Conservation (phyloP, 2,797 vertebrate genomes). For the Hephaestus fuliginosus region DNA sequence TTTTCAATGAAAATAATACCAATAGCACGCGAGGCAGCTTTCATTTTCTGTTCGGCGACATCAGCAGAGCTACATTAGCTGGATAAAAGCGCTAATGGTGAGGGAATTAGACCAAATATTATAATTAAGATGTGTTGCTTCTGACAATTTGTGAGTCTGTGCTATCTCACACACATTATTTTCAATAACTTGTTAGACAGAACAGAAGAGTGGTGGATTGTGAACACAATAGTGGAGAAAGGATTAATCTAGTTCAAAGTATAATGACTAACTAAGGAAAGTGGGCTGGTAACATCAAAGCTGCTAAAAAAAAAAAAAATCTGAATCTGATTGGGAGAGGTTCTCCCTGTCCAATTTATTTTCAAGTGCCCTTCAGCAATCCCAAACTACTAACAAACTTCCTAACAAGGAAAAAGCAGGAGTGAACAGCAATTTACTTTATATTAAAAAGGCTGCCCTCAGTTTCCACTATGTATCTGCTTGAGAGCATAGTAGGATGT, state of each 20-base stretch:
- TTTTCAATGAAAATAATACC: too few relatives aligned
- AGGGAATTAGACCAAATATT: too few relatives aligned
- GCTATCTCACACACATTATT: background rate
- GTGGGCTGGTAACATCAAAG: background rate
- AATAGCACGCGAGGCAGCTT: too few relatives aligned
- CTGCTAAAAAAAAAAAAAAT: background rate
- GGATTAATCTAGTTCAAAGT: background rate
- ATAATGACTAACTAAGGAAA: conserved; percentile 8
- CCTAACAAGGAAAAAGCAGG: background rate
- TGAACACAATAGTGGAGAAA: background rate
- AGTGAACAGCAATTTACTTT: conserved; percentile 9
- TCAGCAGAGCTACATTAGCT: too few relatives aligned
- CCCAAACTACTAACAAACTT: background rate
- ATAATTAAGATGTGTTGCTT: too few relatives aligned
- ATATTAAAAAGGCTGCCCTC: conserved; percentile 13
- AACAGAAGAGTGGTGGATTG: background rate
- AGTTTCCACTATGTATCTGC: background rate
- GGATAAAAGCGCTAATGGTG: too few relatives aligned
- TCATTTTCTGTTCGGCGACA: too few relatives aligned
- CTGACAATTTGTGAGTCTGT: background rate
- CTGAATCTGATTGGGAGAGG: background rate
- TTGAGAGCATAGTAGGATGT: background rate
- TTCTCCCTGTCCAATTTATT: conserved; percentile 9
- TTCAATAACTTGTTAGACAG: background rate
- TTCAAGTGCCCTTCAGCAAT: conserved; percentile 8